phyloP scores from a whole-genome alignment of 2,113 vertebrate species.

The Quiscalus mexicanus region DNA sequence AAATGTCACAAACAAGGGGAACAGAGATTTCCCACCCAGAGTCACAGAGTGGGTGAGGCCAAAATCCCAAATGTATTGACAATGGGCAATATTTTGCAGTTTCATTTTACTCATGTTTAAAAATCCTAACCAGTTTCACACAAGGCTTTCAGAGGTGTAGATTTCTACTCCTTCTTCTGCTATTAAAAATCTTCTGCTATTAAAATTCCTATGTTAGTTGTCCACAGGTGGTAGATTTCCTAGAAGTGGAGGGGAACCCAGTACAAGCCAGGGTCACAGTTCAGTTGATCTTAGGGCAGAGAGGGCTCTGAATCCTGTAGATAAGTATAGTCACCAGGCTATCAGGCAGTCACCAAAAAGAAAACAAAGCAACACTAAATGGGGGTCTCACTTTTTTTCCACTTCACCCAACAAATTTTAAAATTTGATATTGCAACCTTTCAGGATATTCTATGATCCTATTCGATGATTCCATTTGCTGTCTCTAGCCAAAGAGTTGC shows the following conservation, averaged over 20 bases:
- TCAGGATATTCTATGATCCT: background rate
- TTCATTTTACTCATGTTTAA: background rate
- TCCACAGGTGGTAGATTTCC: background rate
- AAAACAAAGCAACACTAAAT: background rate
- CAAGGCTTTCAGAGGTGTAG: background rate
- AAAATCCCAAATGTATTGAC: background rate
- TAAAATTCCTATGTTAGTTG: background rate
- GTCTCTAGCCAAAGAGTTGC: background rate
- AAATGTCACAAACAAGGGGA: background rate
- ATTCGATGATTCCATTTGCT: background rate
- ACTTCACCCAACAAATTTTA: background rate
- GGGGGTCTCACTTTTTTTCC: background rate
- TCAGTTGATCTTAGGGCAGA: background rate
- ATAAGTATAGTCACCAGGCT: background rate
- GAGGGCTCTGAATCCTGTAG: background rate
- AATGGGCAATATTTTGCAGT: background rate
- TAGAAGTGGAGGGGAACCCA: background rate
- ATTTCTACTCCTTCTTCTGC: background rate
- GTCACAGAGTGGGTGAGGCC: background rate
- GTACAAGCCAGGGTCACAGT: background rate
- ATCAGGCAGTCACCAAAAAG: background rate
- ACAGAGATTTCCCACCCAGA: background rate
- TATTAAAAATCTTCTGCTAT: background rate
- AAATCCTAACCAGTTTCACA: background rate
- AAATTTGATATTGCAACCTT: background rate